phyloP scores from a whole-genome alignment of 2,888 invertebrate genomes.

The Drosophila histrio region DNA sequence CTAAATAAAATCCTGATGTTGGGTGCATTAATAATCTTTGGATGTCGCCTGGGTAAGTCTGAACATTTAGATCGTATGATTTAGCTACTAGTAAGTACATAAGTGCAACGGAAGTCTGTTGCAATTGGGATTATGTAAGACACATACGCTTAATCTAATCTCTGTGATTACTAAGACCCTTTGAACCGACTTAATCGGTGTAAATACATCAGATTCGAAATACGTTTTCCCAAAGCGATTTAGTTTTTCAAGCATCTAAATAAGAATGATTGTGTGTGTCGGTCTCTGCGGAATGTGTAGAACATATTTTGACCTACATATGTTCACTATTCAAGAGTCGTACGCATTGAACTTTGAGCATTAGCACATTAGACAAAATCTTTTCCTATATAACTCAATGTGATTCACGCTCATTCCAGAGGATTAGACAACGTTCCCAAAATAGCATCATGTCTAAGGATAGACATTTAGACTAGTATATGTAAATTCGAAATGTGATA shows the following conservation, averaged over 20 bases:
- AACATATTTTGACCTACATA: conserved; percentile 62
- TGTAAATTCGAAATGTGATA: neutral
- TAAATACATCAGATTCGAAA: conserved; percentile 43
- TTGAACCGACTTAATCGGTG: conserved; percentile 49
- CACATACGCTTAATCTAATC: conserved; percentile 45
- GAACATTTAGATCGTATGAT: neutral
- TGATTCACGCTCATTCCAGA: conserved; percentile 23
- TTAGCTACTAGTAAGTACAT: too few relatives aligned
- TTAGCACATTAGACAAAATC: conserved; percentile 3
- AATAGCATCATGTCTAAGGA: conserved; percentile 10
- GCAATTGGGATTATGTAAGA: conserved; percentile 27
- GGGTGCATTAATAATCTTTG: conserved; percentile 44
- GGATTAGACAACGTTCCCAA: conserved; percentile 8
- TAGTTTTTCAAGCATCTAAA: conserved; percentile 48
- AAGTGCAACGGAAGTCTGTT: conserved; percentile 47
- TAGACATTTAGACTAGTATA: too few relatives aligned
- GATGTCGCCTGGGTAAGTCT: conserved; percentile 57
- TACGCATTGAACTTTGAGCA: conserved; percentile 22
- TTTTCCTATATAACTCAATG: neutral
- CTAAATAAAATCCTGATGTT: conserved; percentile 28
- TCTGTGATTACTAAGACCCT: conserved; percentile 46
- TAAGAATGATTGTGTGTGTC: conserved; percentile 61
- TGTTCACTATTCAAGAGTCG: conserved; percentile 22
- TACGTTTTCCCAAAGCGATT: conserved; percentile 10
- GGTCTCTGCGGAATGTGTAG: conserved; percentile 40